Evolutionary conservation across 2,888 invertebrate genomes (phyloP).

Genomic region (Cheiracanthium punctorium): DNA sequence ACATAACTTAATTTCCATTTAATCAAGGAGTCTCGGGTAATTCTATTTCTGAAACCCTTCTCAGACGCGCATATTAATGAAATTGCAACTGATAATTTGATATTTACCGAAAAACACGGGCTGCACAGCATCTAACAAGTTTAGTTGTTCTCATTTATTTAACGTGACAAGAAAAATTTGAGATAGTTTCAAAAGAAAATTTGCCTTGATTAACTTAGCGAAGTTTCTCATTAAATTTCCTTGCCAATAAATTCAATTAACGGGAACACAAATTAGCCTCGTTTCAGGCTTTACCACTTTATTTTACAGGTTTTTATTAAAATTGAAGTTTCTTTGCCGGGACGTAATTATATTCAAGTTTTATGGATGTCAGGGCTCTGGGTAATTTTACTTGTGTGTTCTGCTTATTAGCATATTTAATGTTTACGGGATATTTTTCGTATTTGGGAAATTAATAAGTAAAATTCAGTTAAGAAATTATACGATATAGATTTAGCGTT

Average conservation of each 20-base stretch:
- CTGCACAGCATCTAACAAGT: neutral
- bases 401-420: too few species aligned
- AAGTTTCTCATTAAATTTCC: slow-evolving; percentile 1
- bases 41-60: neutral
- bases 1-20: slow-evolving; percentile 1
- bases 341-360: neutral
- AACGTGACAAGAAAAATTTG: neutral
- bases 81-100: slow-evolving; percentile 13
- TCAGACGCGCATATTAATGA: neutral
- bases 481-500: too few species aligned
- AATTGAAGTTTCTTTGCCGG: neutral
- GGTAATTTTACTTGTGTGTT: too few species aligned
- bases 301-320: neutral
- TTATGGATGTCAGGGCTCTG: neutral
- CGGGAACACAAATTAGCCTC: neutral
- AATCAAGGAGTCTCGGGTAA: neutral
- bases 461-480: too few species aligned
- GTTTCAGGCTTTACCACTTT: neutral
- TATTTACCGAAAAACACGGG: neutral
- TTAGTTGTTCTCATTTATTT: slow-evolving; percentile 2
- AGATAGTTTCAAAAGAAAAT: neutral
- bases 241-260: slow-evolving; percentile 5
- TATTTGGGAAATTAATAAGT: too few species aligned
- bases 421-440: too few species aligned
- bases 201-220: slow-evolving; percentile 5